phyloP scores from a whole-genome alignment of 2,797 vertebrate genomes.

The Brachyalestes nurse region DNA sequence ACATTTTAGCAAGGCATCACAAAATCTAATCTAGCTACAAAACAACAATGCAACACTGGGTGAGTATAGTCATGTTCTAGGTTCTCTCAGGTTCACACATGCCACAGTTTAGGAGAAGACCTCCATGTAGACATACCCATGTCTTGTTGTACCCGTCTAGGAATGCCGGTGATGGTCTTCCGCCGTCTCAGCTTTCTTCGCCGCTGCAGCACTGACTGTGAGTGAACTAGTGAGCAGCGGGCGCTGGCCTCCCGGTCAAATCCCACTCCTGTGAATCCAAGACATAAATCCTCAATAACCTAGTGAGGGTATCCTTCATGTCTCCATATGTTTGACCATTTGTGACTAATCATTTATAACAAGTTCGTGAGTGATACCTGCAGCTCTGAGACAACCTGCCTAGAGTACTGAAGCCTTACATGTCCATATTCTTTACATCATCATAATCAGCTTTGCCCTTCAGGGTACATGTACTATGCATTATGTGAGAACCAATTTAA shows the following conservation, averaged over 20 bases:
- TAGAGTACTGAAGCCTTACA: no score
- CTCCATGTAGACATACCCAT: slow-evolving; percentile 83
- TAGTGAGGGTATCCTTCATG: background rate
- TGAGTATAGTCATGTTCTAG: background rate
- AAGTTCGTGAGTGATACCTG: no score
- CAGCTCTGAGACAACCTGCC: no score
- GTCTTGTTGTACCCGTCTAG: slow-evolving; percentile 98
- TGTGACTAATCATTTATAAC: background rate
- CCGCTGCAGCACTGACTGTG: slow-evolving; percentile 97
- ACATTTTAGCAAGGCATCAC: no score
- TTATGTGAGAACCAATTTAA: background rate
- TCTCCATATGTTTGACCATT: background rate
- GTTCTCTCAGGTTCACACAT: no score
- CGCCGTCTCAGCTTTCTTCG: slow-evolving; percentile 95
- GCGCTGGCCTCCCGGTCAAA: slow-evolving; percentile 99
- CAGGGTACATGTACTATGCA: background rate
- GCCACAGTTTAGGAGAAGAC: background rate
- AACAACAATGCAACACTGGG: background rate
- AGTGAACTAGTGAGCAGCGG: slow-evolving; percentile 98
- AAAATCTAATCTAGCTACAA: background rate
- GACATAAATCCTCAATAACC: slow-evolving; percentile 31
- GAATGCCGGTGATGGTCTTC: slow-evolving; percentile 99
- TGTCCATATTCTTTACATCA: background rate
- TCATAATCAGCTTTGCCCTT: background rate
- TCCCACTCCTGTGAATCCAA: slow-evolving; percentile 87